These are phyloP conservation scores for Ferrisia virgata DNA, from an alignment of 2,888 invertebrate species.

Conservation along the genomic window DNA sequence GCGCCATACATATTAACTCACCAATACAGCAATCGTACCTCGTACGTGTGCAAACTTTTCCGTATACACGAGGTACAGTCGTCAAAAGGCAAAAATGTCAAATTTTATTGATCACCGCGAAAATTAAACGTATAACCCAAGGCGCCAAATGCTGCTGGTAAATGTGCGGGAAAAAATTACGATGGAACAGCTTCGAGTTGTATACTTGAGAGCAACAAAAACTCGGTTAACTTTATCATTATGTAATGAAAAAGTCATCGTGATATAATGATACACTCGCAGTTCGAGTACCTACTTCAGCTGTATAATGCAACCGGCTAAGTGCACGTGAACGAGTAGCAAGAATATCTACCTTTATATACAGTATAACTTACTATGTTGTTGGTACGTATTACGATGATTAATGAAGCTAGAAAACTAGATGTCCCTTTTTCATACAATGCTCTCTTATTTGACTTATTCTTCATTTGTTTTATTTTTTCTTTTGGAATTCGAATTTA, in stretches of 20 bases:
- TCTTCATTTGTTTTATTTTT: no score
- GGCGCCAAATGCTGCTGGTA: not conserved
- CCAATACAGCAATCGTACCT: not conserved
- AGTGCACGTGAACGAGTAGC: no score
- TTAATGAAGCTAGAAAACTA: no score
- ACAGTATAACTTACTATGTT: no score
- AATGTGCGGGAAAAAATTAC: not conserved
- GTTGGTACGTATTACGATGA: no score
- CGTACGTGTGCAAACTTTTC: not conserved
- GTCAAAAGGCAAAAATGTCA: slow-evolving; percentile 17
- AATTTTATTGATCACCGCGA: slow-evolving; percentile 11
- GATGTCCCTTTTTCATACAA: no score
- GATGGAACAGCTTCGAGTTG: not conserved
- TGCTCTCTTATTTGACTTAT: no score
- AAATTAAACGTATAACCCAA: not conserved
- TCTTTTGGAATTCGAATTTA: no score
- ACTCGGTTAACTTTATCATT: not conserved
- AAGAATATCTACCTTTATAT: no score
- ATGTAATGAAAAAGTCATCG: not conserved
- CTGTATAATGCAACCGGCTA: not conserved
- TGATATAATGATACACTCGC: not conserved
- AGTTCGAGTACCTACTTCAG: not conserved
- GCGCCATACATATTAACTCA: not conserved
- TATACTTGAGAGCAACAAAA: not conserved
- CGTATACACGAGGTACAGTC: not conserved